phyloP scores from a whole-genome alignment of 1,140 invertebrate species.

The Melanaphis sacchari region DNA sequence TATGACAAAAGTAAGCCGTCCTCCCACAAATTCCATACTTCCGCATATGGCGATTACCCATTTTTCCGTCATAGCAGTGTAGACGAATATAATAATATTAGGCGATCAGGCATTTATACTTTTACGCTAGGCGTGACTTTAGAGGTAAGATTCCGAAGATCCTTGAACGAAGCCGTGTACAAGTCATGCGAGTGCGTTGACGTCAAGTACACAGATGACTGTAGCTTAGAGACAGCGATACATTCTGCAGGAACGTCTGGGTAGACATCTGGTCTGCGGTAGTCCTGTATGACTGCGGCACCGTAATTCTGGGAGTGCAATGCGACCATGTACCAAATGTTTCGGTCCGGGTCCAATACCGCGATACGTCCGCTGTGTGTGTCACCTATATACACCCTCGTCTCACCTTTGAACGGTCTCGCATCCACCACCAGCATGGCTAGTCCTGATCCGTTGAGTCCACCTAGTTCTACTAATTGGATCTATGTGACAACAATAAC shows the following conservation, averaged over 20 bases:
- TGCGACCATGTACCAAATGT: constrained; percentile 3
- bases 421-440: constrained; percentile 4
- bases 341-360: neutral
- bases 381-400: neutral
- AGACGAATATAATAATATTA: neutral
- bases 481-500: neutral
- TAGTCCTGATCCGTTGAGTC: neutral
- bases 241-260: neutral
- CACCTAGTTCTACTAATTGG: neutral
- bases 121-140: neutral
- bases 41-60: neutral
- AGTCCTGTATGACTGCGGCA: neutral
- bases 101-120: neutral
- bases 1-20: neutral
- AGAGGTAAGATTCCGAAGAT: constrained; percentile 38
- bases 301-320: neutral
- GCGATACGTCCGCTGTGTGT: neutral
- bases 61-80: neutral
- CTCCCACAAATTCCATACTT: neutral
- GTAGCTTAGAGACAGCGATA: constrained; percentile 10
- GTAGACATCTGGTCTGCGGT: neutral
- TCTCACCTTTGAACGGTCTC: constrained; percentile 16
- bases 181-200: neutral
- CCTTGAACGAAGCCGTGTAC: constrained; percentile 35
- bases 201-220: neutral